Conservation (phyloP, 2,888 invertebrate genomes). For the Drosophila suboccidentalis region DNA sequence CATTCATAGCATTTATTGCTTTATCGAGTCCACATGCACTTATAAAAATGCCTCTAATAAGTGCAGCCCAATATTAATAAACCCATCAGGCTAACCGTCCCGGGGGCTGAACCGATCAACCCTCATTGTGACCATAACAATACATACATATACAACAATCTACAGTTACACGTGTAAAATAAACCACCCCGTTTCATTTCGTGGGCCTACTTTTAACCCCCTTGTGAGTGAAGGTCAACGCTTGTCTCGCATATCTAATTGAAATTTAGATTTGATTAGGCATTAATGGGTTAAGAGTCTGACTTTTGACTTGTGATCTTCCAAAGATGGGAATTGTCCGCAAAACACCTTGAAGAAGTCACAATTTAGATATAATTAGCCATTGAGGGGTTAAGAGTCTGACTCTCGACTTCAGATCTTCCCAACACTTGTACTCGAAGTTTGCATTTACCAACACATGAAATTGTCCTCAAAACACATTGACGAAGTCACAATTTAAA, state of each 20-base stretch:
- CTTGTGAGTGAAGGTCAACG: constrained; percentile 50
- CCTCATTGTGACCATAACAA: constrained; percentile 53
- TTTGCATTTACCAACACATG: constrained; percentile 23
- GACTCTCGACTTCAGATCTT: constrained; percentile 31
- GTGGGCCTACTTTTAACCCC: constrained; percentile 35
- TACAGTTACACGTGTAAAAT: constrained; percentile 56
- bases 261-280: constrained; percentile 70
- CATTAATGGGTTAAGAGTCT: constrained; percentile 74
- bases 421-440: background rate
- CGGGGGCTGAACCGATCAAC: constrained; percentile 68
- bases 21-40: constrained; percentile 51
- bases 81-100: constrained; percentile 64
- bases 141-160: constrained; percentile 48
- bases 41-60: constrained; percentile 51
- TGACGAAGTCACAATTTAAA: constrained; percentile 40
- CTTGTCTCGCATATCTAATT: constrained; percentile 66
- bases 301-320: constrained; percentile 53
- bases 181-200: constrained; percentile 33
- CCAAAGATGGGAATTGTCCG: background rate
- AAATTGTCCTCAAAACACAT: constrained; percentile 18
- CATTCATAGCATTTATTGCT: constrained; percentile 60
- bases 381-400: constrained; percentile 74
- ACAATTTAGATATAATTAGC: constrained; percentile 67
- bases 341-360: no score
- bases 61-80: constrained; percentile 66